Evolutionary conservation across 1,140 invertebrate genomes (phyloP).

Genomic region (Whitmania pigra): DNA sequence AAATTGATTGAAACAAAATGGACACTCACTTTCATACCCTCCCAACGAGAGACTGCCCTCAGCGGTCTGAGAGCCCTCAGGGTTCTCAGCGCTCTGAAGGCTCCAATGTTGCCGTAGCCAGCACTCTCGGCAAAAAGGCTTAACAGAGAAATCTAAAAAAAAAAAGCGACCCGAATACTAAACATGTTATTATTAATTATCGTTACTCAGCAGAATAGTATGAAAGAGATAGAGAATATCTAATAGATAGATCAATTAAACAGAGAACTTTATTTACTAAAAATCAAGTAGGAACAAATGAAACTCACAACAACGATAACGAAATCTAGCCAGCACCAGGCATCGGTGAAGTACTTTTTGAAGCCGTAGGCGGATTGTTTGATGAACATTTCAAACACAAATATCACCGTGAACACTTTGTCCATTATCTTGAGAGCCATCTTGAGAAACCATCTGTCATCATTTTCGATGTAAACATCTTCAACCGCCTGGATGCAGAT

Average conservation of each 20-base stretch:
- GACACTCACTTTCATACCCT: slow-evolving; percentile 81
- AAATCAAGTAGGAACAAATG: neutral
- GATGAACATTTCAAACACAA: slow-evolving; percentile 92
- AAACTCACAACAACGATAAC: slow-evolving; percentile 59
- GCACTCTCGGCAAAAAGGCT: slow-evolving; percentile 44
- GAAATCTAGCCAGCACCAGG: slow-evolving; percentile 94
- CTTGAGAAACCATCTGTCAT: slow-evolving; percentile 71
- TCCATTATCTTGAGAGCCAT: slow-evolving; percentile 90
- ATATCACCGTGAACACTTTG: slow-evolving; percentile 88
- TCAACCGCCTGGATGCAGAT: slow-evolving; percentile 52
- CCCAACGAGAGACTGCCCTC: slow-evolving; percentile 79
- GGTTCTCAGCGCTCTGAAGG: slow-evolving; percentile 76
- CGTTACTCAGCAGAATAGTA: no score
- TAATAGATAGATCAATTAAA: no score
- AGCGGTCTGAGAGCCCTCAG: slow-evolving; percentile 80
- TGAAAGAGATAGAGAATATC: no score
- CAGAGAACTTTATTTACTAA: no score
- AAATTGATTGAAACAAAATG: neutral
- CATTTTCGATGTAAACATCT: slow-evolving; percentile 75
- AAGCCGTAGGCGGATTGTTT: slow-evolving; percentile 90
- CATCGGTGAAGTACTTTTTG: slow-evolving; percentile 86
- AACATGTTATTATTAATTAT: neutral
- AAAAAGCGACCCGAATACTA: neutral
- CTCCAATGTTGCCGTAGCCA: slow-evolving; percentile 16
- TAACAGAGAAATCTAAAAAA: slow-evolving; percentile 52